Conservation (phyloP, 1,140 invertebrate species). For the Adoxophyes honmai region DNA sequence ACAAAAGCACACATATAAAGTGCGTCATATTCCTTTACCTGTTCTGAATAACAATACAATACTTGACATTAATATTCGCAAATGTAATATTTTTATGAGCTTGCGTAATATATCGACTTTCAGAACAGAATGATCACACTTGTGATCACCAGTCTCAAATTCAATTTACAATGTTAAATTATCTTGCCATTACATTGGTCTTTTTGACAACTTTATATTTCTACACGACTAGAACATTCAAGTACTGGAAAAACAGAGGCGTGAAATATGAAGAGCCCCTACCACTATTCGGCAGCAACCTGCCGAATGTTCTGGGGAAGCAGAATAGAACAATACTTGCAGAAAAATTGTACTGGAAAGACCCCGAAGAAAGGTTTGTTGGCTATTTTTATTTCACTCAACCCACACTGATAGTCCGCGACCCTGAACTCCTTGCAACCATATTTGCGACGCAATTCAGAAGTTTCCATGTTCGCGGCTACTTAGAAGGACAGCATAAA, state of each 20-base stretch:
- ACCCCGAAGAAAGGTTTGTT: neutral
- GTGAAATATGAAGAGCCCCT: constrained; percentile 12
- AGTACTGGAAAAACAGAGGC: constrained; percentile 1
- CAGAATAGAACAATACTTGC: neutral
- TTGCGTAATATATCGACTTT: too few species aligned
- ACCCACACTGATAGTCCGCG: constrained; percentile 57
- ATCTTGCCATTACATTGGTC: neutral
- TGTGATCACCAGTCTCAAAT: too few species aligned
- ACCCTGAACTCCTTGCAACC: constrained; percentile 73
- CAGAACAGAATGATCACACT: too few species aligned
- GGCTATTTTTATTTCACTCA: neutral
- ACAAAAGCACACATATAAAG: too few species aligned
- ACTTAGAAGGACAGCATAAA: neutral
- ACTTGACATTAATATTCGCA: too few species aligned
- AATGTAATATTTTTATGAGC: too few species aligned
- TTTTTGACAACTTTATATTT: neutral
- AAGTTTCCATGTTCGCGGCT: constrained; percentile 41
- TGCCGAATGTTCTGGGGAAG: neutral
- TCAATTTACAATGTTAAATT: neutral
- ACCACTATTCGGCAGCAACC: neutral
- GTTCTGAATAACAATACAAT: too few species aligned
- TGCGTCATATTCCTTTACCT: too few species aligned
- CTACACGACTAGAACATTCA: neutral
- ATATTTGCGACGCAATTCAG: constrained; percentile 76
- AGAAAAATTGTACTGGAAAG: neutral